Percentiles rank a stretch among this genome's conserved stretches.
These are phyloP conservation scores for Andricus quercusramuli DNA, from an alignment of 2,888 invertebrate species.

Conservation along the genomic window DNA sequence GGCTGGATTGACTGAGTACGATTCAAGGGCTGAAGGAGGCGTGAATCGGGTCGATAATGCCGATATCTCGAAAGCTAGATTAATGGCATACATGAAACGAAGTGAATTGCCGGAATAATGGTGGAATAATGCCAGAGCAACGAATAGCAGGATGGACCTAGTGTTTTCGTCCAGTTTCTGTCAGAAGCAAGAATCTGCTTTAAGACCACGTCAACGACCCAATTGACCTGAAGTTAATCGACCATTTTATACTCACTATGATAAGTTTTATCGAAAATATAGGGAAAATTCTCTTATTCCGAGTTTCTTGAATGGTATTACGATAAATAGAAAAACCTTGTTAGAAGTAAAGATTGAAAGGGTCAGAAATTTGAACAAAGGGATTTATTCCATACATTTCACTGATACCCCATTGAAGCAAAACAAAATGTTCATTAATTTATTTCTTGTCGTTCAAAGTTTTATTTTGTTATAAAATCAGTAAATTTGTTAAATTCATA, in stretches of 20 bases:
- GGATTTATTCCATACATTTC: too few relatives aligned
- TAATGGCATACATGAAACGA: conserved; percentile 9
- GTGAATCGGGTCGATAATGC: conserved; percentile 8
- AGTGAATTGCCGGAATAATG: conserved; percentile 20
- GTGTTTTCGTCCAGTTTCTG: conserved; percentile 27
- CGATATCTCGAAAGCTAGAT: conserved; percentile 11
- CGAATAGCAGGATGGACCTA: conserved; percentile 6
- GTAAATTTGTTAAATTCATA: too few relatives aligned
- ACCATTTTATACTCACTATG: not conserved
- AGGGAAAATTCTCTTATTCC: not conserved
- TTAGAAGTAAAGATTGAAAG: too few relatives aligned
- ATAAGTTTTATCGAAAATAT: not conserved
- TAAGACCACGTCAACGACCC: not conserved
- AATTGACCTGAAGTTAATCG: conserved; percentile 16
- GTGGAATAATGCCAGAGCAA: conserved; percentile 1
- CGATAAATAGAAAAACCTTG: not conserved
- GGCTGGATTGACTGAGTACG: not conserved
- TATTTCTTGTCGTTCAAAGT: too few relatives aligned
- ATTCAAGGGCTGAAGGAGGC: not conserved
- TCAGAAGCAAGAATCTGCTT: conserved; percentile 11
- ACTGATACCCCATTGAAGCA: too few relatives aligned
- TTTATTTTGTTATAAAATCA: too few relatives aligned
- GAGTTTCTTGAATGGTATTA: not conserved
- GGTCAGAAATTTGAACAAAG: too few relatives aligned
- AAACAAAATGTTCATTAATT: too few relatives aligned